phyloP scores from a whole-genome alignment of 2,888 invertebrate genomes.

The Archips crataeganus region DNA sequence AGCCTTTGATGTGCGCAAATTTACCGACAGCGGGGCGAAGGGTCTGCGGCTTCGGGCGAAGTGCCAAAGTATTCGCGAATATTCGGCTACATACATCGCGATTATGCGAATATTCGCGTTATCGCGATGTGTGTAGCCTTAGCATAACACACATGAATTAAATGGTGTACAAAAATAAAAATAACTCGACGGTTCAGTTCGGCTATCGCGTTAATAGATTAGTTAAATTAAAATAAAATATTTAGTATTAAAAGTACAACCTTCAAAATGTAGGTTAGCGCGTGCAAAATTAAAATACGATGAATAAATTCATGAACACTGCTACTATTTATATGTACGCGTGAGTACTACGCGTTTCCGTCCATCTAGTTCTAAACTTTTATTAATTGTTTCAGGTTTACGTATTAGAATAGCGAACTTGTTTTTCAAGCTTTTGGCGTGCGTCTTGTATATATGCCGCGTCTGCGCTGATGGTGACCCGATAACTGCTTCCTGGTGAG shows the following conservation, averaged over 20 bases:
- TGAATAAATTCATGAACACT: not conserved
- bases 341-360: not conserved
- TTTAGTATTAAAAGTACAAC: not conserved
- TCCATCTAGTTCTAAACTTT: not conserved
- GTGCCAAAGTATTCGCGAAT: no score
- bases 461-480: slow-evolving; percentile 96
- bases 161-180: no score
- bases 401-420: slow-evolving; percentile 99
- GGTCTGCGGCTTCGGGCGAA: no score
- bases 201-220: not conserved
- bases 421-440: slow-evolving; percentile 98
- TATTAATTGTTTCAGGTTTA: slow-evolving; percentile 91
- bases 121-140: no score
- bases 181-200: not conserved
- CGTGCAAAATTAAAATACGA: slow-evolving; percentile 20
- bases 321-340: not conserved
- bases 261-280: slow-evolving; percentile 9
- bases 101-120: no score
- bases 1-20: no score
- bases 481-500: slow-evolving; percentile 95
- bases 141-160: no score
- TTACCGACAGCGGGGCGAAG: no score
- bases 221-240: not conserved
- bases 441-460: slow-evolving; percentile 97
- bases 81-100: no score